Evolutionary conservation across 2,888 invertebrate species (phyloP), one percentile per base, ranked within the genome.

Genomic region (Mythimna loreyi): DNA sequence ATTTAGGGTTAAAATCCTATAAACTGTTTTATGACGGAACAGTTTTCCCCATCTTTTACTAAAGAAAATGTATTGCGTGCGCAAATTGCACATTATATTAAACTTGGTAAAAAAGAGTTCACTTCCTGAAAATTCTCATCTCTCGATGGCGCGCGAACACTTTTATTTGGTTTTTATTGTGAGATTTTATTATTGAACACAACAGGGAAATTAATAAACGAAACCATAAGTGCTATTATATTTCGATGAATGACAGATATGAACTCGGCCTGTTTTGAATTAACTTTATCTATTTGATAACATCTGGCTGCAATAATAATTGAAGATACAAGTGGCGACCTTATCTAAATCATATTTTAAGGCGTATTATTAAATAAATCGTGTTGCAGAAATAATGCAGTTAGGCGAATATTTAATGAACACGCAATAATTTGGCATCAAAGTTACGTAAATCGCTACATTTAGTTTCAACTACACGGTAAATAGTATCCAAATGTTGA

Each of bases 331-430:
- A 72, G 59, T 60, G 67, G 65, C 36, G 30, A 57, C 45, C 47
- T 73, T 61, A 78, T 79, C 81, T 64, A 81, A 66, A 81, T 67
- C 55, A 80, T 62, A 72, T 65, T 67, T 80, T 56, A 59, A 47
- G 49, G 49, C 45, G 40, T 49, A 56, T 50, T 53, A 66, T 57
- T 40, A 58, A 71, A 64, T 61, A 57, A 28, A 64, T 19, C 19
- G 40, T 52, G 57, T 21, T 56, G 21, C 23, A 59, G 30, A 66
- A 45, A 53, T 56, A 56, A 68, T 79, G 62, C 73, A 68, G 13
- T 57, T 53, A n/a, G n/a, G n/a, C n/a, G 25, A 47, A 25, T 43
- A 36, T 61, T 70, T 70, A 61, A 69, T 65, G 19, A 77, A 65
- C 47, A 61, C 40, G 25, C 47, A 33, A 73, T 69, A 16, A 65